Base-by-base conservation (phyloP, 2,888 invertebrate genomes). In the Teinopalpus imperialis region DNA sequence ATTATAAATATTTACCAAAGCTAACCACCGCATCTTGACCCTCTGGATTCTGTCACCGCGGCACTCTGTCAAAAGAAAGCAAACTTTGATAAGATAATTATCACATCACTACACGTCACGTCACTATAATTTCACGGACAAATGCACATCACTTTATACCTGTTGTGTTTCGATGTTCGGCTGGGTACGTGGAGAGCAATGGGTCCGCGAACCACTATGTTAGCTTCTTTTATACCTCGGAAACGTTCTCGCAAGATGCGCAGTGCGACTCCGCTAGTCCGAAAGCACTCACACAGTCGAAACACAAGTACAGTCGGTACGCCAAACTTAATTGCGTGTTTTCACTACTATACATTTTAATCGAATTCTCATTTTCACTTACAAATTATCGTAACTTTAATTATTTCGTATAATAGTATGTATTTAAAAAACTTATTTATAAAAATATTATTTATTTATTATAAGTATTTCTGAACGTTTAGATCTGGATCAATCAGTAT, bases 221-320 rank as follows among this genome's bases (percentile, higher is more conserved):
- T 70, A 71, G 74, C 68, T 79, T 81, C 87, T 88, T 88, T 79
- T 88, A 88, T 88, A 88, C 86, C 80, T 79, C 81, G 86, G 86
- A 88, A 86, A 82, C 74, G 74, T 78, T 75, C 74, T 67, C 77
- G 63, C 68, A 67, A 81, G 86, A 86, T 80, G 83, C 78, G 72
- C 74, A 53, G 52, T 66, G 67, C 64, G 29, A 10, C 45, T 64
- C 72, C 68, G 71, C 66, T 68, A 70, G 74, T 66, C 83, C 79
- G 74, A 82, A 76, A 76, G 75, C 75, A 72, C 69, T 51, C 63
- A 58, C 60, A 64, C 60, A 62, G 60, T 32, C 48, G 49, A 43
- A 52, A 51, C 57, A 61, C 52, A 59, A 41, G 20, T 34, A 20
- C 16, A 16, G 9, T n/a, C 56, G 52, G 45, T 59, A 37, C 80